A percentile compares a stretch with the other conserved stretches of the same genome.
Conservation (phyloP, 1,140 invertebrate species). For the Notospermus geniculatus region DNA sequence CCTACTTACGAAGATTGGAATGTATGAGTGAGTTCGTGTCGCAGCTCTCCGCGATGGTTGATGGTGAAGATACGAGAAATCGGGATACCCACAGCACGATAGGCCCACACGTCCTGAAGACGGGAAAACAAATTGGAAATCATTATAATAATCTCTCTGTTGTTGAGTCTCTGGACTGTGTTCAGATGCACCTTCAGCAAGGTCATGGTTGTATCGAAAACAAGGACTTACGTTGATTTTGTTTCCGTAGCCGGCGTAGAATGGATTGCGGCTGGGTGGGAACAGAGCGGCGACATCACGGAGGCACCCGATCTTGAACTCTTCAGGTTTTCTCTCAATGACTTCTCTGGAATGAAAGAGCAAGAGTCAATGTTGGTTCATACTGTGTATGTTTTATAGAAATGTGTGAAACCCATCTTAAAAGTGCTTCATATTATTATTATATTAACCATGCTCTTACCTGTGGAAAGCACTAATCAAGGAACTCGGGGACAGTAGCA, state of each 20-base stretch:
- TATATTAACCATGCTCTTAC: too few relatives aligned
- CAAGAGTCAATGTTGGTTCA: too few relatives aligned
- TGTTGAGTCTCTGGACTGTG: too few relatives aligned
- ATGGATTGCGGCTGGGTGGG: constrained; percentile 78
- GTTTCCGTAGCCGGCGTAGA: constrained; percentile 99
- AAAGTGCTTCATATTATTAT: too few relatives aligned
- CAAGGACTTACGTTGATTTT: constrained; percentile 56
- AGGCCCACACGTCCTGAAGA: constrained; percentile 97
- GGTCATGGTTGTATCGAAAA: too few relatives aligned
- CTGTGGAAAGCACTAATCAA: constrained; percentile 93
- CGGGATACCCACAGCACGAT: constrained; percentile 94
- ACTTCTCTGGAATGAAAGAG: constrained; percentile 75
- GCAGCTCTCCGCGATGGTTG: constrained; percentile 93
- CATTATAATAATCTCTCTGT: too few relatives aligned
- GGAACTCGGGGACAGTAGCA: constrained; percentile 95
- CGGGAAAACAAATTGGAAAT: background rate
- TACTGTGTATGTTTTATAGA: too few relatives aligned
- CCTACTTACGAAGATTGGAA: constrained; percentile 99
- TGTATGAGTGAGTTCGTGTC: constrained; percentile 91
- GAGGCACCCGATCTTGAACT: constrained; percentile 98
- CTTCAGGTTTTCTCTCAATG: constrained; percentile 98
- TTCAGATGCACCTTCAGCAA: too few relatives aligned
- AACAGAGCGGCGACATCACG: constrained; percentile 94
- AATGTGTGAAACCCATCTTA: too few relatives aligned
- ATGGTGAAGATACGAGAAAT: constrained; percentile 97